These are phyloP conservation scores for Phanerotoma sp. DNA, from an alignment of 2,888 invertebrate genomes.

Conservation along the genomic window DNA sequence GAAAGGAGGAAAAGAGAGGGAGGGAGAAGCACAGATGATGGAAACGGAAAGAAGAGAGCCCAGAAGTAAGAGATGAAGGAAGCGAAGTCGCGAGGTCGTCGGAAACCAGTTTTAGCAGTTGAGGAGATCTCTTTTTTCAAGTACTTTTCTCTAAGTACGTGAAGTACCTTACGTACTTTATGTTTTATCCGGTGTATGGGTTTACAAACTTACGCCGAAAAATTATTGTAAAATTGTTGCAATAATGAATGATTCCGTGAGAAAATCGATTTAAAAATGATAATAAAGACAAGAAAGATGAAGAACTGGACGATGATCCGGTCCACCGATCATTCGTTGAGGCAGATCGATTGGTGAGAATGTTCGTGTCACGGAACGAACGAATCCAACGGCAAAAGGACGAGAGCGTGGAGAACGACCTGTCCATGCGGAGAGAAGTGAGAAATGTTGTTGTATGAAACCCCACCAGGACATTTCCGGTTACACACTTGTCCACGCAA, in stretches of 20 bases:
- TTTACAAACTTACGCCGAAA: not conserved
- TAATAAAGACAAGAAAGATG: not conserved
- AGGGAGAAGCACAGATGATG: constrained; percentile 9
- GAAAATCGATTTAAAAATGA: constrained; percentile 5
- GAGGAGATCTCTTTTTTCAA: constrained; percentile 20
- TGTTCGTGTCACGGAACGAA: constrained; percentile 20
- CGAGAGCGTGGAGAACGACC: no score
- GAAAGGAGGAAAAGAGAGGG: not conserved
- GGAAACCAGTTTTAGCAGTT: constrained; percentile 32
- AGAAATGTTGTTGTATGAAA: constrained; percentile 1
- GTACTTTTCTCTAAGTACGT: constrained; percentile 2
- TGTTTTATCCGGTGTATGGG: no score
- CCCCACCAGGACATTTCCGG: not conserved
- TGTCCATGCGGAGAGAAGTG: no score
- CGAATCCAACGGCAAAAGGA: constrained; percentile 7
- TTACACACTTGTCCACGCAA: not conserved
- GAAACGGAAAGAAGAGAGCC: constrained; percentile 13
- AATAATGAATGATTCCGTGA: constrained; percentile 24
- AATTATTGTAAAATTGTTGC: constrained; percentile 28
- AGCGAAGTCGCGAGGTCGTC: constrained; percentile 29
- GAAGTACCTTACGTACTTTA: not conserved
- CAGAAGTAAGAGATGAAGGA: constrained; percentile 18
- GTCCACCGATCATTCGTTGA: constrained; percentile 2
- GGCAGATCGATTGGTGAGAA: constrained; percentile 15
- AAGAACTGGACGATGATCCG: constrained; percentile 12